Percentiles rank a stretch among this genome's conserved stretches.
Conservation (phyloP, 2,113 vertebrate genomes). For the Leiothrix lutea region DNA sequence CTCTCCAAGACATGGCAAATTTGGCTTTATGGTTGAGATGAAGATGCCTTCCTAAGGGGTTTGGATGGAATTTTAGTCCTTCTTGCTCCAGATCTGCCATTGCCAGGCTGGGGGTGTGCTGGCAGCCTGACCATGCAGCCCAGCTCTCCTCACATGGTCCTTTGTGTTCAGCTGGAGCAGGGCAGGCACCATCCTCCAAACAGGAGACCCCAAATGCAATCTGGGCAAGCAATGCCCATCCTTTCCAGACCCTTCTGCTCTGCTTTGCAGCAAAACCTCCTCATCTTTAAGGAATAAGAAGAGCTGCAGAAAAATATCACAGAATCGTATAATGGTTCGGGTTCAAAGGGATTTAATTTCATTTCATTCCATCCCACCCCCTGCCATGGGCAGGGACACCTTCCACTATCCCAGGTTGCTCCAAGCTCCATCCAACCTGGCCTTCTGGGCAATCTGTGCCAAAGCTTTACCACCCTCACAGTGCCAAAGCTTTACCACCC, state of each 20-base stretch:
- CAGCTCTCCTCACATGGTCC: fast-evolving
- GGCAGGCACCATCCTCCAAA: neutral
- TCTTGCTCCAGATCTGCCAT: neutral
- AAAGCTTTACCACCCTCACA: fast-evolving
- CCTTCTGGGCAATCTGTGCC: neutral
- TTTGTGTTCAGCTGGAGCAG: neutral
- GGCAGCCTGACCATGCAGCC: neutral
- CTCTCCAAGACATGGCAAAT: neutral
- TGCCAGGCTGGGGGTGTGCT: neutral
- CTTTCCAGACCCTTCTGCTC: neutral
- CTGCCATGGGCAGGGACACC: neutral
- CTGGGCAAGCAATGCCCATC: neutral
- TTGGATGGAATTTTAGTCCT: neutral
- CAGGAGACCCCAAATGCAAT: fast-evolving
- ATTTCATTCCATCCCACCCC: neutral
- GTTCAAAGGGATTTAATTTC: neutral
- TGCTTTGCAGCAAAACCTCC: neutral
- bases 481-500: fast-evolving
- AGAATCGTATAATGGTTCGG: neutral
- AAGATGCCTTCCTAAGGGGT: neutral
- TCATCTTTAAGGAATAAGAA: neutral
- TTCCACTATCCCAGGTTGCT: neutral
- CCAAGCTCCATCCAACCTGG: fast-evolving
- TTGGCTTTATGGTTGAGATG: neutral
- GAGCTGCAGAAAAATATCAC: neutral